Evolutionary conservation across 2,113 vertebrate species (phyloP).

Genomic region (Pseudopodoces humilis): DNA sequence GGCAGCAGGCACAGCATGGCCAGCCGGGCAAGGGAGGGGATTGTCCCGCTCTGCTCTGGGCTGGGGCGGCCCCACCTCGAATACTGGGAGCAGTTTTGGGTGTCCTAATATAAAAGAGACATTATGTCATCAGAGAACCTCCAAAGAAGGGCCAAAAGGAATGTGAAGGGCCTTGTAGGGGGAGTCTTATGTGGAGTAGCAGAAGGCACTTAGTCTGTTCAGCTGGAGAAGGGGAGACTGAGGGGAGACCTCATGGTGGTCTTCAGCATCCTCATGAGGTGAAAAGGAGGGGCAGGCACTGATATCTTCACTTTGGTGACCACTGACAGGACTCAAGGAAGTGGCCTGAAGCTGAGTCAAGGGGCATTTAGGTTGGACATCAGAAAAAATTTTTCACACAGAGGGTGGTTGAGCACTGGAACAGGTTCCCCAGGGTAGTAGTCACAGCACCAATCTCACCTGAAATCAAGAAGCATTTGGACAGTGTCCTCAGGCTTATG

Average conservation of each 20-base stretch:
- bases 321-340: not conserved
- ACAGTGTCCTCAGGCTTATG: not conserved
- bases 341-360: not conserved
- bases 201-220: not conserved
- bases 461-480: not conserved
- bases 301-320: not conserved
- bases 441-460: not conserved
- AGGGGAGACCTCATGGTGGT: not conserved
- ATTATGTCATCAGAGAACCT: not conserved
- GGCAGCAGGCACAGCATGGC: fast-evolving
- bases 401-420: no score
- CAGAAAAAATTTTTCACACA: not conserved
- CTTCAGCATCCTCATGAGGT: not conserved
- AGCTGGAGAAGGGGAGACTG: not conserved
- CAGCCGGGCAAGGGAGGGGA: not conserved
- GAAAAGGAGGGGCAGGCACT: no score
- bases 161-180: no score
- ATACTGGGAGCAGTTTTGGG: fast-evolving
- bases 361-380: not conserved
- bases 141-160: not conserved
- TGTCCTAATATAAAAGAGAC: not conserved
- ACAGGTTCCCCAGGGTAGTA: not conserved
- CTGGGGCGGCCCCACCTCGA: fast-evolving
- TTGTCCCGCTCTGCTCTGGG: not conserved
- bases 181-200: no score